A percentile compares a stretch with the other conserved stretches of the same genome.
These are phyloP conservation scores for Trachemys scripta DNA, from an alignment of 2,113 vertebrate genomes.

Conservation along the genomic window DNA sequence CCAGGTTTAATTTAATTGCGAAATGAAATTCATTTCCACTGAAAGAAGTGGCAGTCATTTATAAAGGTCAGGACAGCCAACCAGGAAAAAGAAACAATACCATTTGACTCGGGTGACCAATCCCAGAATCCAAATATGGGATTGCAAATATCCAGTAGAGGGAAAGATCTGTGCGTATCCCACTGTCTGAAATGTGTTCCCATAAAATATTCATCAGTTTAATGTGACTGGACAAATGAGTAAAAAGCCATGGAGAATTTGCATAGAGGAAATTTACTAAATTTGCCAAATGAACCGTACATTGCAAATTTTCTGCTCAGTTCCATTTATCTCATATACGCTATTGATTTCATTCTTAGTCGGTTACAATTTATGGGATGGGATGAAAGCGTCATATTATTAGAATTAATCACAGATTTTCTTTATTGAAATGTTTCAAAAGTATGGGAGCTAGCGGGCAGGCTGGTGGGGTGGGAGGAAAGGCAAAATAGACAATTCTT, in stretches of 20 bases:
- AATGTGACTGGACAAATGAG: not conserved
- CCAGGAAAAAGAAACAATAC: not conserved
- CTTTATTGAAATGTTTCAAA: not conserved
- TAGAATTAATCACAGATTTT: not conserved
- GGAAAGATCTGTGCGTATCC: not conserved
- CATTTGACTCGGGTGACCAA: accelerated
- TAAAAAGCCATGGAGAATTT: not conserved
- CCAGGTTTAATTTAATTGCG: slow-evolving; percentile 39
- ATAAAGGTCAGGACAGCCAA: not conserved
- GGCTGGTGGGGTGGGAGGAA: not conserved
- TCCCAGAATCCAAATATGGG: not conserved
- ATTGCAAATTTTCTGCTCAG: not conserved
- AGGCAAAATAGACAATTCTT: not conserved
- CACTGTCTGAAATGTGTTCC: not conserved
- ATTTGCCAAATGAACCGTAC: not conserved
- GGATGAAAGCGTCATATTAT: accelerated
- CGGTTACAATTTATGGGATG: not conserved
- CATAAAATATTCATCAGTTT: not conserved
- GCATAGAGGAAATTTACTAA: not conserved
- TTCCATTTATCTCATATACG: accelerated
- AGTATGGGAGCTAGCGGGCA: accelerated
- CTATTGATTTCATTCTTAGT: not conserved
- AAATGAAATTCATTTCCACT: not conserved
- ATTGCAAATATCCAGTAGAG: accelerated
- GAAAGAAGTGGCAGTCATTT: not conserved